Evolutionary conservation across 2,888 invertebrate species (phyloP).

Genomic region (Caenorhabditis sulstoni): DNA sequence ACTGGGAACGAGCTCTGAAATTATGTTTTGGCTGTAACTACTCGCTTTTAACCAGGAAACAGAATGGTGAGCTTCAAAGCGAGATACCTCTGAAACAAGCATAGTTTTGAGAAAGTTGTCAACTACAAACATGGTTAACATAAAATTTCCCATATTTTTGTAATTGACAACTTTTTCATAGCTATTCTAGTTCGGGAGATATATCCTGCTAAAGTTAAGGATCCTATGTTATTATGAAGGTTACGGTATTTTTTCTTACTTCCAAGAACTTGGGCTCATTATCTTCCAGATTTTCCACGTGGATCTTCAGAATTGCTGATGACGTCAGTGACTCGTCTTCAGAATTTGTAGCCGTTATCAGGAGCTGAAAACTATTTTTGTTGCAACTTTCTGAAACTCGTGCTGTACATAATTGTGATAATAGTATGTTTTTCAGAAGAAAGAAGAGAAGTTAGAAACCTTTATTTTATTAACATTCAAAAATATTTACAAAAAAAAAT

Average conservation of each 20-base stretch:
- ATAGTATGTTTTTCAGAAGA: background rate
- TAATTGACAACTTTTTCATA: no score
- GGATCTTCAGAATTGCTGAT: constrained; percentile 37
- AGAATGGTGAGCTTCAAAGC: no score
- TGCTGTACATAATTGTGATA: no score
- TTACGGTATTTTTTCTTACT: constrained; percentile 3
- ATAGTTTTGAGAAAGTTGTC: background rate
- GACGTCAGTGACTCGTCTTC: constrained; percentile 28
- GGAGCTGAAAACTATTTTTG: constrained; percentile 40
- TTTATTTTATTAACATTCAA: constrained; percentile 14
- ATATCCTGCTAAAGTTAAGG: background rate
- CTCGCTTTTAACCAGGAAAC: no score
- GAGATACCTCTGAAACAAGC: no score
- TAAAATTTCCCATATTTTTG: no score
- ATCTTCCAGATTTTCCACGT: constrained; percentile 49
- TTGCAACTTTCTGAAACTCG: background rate
- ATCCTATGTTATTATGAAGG: background rate
- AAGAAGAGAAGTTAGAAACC: constrained; percentile 29
- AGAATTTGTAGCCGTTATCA: constrained; percentile 35
- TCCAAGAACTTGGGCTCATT: constrained; percentile 45
- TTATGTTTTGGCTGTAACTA: background rate
- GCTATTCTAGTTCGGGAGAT: no score
- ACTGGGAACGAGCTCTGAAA: constrained; percentile 31
- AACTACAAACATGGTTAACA: background rate
- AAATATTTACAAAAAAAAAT: constrained; percentile 18